Conservation (phyloP, 2,113 vertebrate genomes). For the Oriolus oriolus region DNA sequence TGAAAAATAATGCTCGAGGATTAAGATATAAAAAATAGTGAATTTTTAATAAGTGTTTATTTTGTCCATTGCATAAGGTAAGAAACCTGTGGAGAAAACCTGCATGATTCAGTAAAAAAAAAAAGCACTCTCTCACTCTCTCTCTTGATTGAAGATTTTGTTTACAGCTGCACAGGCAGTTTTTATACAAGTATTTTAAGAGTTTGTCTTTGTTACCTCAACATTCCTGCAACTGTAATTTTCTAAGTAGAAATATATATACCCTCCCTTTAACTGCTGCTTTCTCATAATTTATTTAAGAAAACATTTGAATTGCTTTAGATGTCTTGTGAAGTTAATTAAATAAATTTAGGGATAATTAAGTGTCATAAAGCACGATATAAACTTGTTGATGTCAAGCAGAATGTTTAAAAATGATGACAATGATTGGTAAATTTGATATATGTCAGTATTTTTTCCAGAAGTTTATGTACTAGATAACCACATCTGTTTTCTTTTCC, state of each 20-base stretch:
- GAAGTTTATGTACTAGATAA: constrained; percentile 40
- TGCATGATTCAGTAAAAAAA: neutral
- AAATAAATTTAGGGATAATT: constrained; percentile 78
- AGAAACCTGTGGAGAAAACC: neutral
- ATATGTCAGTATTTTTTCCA: constrained; percentile 59
- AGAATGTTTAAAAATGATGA: constrained; percentile 61
- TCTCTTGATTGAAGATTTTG: neutral
- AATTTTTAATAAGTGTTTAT: neutral
- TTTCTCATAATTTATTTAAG: constrained; percentile 62
- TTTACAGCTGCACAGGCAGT: neutral
- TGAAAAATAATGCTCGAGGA: neutral
- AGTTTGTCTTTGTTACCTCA: neutral
- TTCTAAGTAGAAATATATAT: neutral
- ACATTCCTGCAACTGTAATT: neutral
- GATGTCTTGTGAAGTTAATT: constrained; percentile 70
- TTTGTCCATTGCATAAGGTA: neutral
- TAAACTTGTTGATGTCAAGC: constrained; percentile 73
- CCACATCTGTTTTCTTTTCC: constrained; percentile 48
- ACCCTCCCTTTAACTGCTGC: neutral
- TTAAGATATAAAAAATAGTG: neutral
- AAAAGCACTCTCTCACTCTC: neutral
- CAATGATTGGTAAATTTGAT: constrained; percentile 69
- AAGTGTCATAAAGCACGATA: constrained; percentile 70
- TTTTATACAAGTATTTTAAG: neutral
- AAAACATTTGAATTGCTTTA: constrained; percentile 67